A percentile compares a stretch with the other conserved stretches of the same genome.
These are phyloP conservation scores for Acleris cristana DNA, from an alignment of 2,888 invertebrate genomes.

Conservation along the genomic window DNA sequence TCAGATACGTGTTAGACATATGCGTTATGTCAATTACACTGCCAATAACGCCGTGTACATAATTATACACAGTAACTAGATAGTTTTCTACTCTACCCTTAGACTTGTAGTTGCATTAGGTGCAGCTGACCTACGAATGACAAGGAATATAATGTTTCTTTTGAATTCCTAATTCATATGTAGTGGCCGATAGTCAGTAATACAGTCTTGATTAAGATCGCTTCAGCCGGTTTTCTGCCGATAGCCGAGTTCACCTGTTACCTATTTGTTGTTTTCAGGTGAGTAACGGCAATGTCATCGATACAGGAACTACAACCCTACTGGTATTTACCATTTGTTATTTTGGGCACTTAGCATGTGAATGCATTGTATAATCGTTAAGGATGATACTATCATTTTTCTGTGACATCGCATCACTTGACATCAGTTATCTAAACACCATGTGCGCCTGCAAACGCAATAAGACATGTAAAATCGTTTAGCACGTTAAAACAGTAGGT, in stretches of 20 bases:
- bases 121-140: background rate
- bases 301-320: constrained; percentile 80
- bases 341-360: constrained; percentile 59
- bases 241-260: constrained; percentile 24
- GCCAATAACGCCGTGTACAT: constrained; percentile 19
- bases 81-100: background rate
- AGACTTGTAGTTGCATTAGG: background rate
- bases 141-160: background rate
- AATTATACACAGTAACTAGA: constrained; percentile 26
- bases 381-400: constrained; percentile 22
- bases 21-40: constrained; percentile 26
- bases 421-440: constrained; percentile 12
- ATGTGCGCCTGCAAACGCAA: constrained; percentile 39
- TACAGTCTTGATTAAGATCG: constrained; percentile 4
- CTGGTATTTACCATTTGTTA: constrained; percentile 75
- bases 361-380: constrained; percentile 32
- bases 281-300: constrained; percentile 85
- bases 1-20: constrained; percentile 29
- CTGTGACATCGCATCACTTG: background rate
- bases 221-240: constrained; percentile 2
- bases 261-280: constrained; percentile 70
- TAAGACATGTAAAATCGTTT: constrained; percentile 36
- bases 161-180: no score
- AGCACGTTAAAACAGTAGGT: constrained; percentile 21
- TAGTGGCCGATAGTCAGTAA: background rate